Conservation (phyloP, 2,888 invertebrate genomes). For the Meghimatium bilineatum region DNA sequence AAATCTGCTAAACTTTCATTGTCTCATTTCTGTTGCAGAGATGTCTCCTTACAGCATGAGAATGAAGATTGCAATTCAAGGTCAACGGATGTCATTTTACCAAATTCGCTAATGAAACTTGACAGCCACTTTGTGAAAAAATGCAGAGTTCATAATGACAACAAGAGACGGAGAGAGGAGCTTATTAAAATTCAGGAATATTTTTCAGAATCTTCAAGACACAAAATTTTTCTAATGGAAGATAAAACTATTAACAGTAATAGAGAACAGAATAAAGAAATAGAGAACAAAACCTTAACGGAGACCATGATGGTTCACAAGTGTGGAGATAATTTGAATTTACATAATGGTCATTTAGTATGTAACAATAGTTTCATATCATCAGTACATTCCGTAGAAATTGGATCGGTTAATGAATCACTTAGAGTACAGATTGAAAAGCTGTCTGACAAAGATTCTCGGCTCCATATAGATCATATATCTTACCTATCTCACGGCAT, state of each 20-base stretch:
- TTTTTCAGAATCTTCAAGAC: not conserved
- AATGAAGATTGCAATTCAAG: not conserved
- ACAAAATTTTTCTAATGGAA: not conserved
- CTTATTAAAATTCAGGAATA: conserved; percentile 36
- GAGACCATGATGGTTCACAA: not conserved
- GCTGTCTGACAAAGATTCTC: conserved; percentile 8
- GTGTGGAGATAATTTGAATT: not conserved
- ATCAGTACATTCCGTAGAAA: not conserved
- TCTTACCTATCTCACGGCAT: conserved; percentile 48
- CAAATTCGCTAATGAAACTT: conserved; percentile 85
- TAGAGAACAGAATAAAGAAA: not conserved
- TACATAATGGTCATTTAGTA: not conserved
- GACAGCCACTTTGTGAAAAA: conserved; percentile 91
- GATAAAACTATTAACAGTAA: not conserved
- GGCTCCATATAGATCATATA: conserved; percentile 45
- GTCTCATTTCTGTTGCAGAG: not conserved
- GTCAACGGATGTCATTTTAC: conserved; percentile 77
- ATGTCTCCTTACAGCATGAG: not conserved
- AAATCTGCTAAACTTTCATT: not conserved
- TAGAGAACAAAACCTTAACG: not conserved
- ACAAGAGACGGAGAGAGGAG: conserved; percentile 80
- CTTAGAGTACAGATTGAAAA: conserved; percentile 19
- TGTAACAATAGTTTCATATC: not conserved
- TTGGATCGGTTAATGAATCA: not conserved
- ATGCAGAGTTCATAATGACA: conserved; percentile 85